Percentiles rank a stretch among this genome's conserved stretches.
These are phyloP conservation scores for Myiagra hebetior DNA, from an alignment of 2,113 vertebrate species.

Conservation along the genomic window DNA sequence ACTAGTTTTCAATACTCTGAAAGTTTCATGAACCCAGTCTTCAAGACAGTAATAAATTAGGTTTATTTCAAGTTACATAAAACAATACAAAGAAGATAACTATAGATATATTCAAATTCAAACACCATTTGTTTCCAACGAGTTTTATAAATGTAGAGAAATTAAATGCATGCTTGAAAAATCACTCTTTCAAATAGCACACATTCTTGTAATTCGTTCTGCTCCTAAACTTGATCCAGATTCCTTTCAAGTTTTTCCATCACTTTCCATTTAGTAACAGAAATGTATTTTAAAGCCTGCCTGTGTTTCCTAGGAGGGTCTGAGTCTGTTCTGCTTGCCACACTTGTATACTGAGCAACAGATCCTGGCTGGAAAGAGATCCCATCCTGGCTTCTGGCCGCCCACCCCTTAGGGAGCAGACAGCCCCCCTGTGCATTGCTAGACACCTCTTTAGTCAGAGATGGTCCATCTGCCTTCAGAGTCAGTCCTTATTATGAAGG, in stretches of 20 bases:
- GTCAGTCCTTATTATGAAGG: neutral
- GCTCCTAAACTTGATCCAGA: neutral
- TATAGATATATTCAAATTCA: neutral
- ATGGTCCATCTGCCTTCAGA: neutral
- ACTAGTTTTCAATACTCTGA: neutral
- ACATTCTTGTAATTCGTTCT: neutral
- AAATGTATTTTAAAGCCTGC: neutral
- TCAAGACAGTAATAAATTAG: neutral
- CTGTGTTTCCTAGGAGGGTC: neutral
- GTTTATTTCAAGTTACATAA: neutral
- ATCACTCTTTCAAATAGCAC: neutral
- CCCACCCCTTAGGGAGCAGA: accelerated
- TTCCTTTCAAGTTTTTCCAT: neutral
- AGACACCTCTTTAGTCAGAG: neutral
- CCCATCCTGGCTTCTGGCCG: neutral
- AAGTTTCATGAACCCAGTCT: neutral
- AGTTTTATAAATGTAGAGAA: neutral
- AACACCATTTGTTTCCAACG: neutral
- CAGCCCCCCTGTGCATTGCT: neutral
- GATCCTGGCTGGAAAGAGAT: neutral
- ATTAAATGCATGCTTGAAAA: neutral
- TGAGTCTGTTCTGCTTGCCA: neutral
- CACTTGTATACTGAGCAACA: neutral
- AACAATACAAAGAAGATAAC: neutral
- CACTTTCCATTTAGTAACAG: neutral